Conservation (phyloP, 1,140 invertebrate genomes). For the Acromyrmex charruanus region DNA sequence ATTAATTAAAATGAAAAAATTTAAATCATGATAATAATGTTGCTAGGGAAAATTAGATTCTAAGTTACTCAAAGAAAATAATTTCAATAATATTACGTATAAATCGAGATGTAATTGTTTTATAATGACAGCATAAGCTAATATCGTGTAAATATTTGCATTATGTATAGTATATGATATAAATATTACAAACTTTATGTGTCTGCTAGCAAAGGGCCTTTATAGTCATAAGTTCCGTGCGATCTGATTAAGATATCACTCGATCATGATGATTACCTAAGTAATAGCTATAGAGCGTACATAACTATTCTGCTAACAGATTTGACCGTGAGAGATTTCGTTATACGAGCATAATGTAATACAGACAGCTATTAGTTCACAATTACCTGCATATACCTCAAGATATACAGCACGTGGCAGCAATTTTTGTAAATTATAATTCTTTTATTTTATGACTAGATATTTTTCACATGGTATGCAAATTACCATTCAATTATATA, state of each 20-base stretch:
- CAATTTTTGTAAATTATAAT: constrained; percentile 37
- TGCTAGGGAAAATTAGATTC: background rate
- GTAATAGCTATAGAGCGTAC: background rate
- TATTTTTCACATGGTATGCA: constrained; percentile 3
- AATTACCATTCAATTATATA: constrained; percentile 31
- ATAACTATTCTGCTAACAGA: constrained; percentile 33
- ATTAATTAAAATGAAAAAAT: background rate
- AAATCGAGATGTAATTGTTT: background rate
- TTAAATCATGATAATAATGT: background rate
- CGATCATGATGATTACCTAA: constrained; percentile 26
- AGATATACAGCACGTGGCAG: background rate
- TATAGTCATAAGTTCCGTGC: background rate
- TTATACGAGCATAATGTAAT: constrained; percentile 1
- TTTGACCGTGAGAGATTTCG: constrained; percentile 16
- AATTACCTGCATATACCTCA: background rate
- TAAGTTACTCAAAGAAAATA: background rate
- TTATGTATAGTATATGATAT: no score
- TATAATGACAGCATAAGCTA: background rate
- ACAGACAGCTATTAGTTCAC: constrained; percentile 3
- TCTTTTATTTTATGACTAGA: constrained; percentile 28
- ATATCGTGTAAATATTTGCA: constrained; percentile 3
- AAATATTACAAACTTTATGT: background rate
- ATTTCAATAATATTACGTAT: background rate
- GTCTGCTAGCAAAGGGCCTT: background rate
- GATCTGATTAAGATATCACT: constrained; percentile 29